These are phyloP conservation scores for Semotilus atromaculatus DNA, from an alignment of 2,797 vertebrate species.

Conservation along the genomic window DNA sequence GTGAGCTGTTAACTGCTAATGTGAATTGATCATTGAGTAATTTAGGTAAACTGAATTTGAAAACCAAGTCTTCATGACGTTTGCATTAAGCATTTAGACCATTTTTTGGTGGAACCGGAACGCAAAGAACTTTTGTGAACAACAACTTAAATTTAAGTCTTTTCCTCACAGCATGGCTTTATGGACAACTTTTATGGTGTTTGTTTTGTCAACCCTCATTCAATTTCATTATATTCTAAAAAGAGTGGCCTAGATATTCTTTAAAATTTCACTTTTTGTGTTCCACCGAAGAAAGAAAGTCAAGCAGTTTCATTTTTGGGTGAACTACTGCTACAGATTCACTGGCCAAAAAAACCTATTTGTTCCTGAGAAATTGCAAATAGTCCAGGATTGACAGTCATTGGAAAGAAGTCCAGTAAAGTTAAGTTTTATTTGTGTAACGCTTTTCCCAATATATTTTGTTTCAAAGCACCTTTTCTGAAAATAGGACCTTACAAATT, in stretches of 20 bases:
- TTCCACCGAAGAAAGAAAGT: neutral
- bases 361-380: neutral
- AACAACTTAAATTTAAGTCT: neutral
- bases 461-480: neutral
- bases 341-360: neutral
- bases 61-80: neutral
- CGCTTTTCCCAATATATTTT: neutral
- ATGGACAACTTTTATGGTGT: neutral
- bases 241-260: too few relatives aligned
- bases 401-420: neutral
- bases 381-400: neutral
- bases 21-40: neutral
- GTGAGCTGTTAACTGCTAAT: neutral
- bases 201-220: neutral
- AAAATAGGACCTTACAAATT: slow-evolving; percentile 4
- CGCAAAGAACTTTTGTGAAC: neutral
- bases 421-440: slow-evolving; percentile 10
- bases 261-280: neutral
- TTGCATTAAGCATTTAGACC: neutral
- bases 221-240: neutral
- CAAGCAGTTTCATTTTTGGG: neutral
- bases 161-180: neutral
- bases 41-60: neutral
- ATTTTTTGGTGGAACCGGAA: too few relatives aligned
- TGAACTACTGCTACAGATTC: neutral